Percentiles rank a stretch among this genome's conserved stretches.
These are phyloP conservation scores for Thermophis baileyi DNA, from an alignment of 2,113 vertebrate genomes.

Conservation along the genomic window DNA sequence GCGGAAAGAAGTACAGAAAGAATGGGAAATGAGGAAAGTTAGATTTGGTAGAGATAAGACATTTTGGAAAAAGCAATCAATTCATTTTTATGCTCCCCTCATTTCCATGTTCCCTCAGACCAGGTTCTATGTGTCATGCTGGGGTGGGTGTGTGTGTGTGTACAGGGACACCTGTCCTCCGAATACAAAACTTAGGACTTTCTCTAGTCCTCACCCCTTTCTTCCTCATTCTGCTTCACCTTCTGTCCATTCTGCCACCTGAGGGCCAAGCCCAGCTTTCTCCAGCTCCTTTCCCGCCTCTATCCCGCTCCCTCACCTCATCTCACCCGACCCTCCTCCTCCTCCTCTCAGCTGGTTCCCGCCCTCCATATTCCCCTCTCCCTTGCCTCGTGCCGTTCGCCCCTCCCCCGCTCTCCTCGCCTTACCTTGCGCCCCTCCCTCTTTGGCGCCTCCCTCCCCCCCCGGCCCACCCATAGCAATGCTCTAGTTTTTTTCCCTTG, in stretches of 20 bases:
- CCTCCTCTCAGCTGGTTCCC: no score
- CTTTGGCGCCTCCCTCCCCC: neutral
- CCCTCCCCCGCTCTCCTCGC: neutral
- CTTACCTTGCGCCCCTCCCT: neutral
- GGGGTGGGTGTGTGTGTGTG: neutral
- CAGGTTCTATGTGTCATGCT: neutral
- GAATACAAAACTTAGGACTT: neutral
- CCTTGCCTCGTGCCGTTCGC: neutral
- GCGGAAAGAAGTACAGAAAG: neutral
- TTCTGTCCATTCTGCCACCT: neutral
- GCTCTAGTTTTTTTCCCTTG: rapidly evolving
- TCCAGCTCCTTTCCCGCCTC: neutral
- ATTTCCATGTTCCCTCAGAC: neutral
- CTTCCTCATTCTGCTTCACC: neutral
- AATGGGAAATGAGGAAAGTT: neutral
- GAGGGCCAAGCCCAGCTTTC: neutral
- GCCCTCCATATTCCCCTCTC: neutral
- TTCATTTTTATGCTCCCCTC: neutral
- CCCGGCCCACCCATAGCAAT: neutral
- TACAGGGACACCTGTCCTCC: neutral
- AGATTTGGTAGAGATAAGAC: neutral
- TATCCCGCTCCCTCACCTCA: neutral
- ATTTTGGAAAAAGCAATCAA: neutral
- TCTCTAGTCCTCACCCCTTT: neutral
- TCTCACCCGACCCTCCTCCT: neutral